A percentile compares a stretch with the other conserved stretches of the same genome.
phyloP scores from a whole-genome alignment of 1,140 invertebrate genomes.

The Steinernema khuongi region DNA sequence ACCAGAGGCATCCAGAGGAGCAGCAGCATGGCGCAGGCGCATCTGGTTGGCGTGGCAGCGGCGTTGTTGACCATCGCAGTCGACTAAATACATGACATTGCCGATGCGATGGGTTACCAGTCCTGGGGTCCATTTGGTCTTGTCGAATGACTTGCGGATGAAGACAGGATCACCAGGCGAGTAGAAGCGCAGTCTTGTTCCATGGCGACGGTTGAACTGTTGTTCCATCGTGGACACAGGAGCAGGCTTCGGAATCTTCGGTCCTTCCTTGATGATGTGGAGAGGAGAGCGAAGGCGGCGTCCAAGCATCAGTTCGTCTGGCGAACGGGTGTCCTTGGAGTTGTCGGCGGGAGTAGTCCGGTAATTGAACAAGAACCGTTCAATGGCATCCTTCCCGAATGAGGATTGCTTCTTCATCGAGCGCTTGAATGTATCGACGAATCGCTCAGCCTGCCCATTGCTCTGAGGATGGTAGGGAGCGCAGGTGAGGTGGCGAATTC shows the following conservation, averaged over 20 bases:
- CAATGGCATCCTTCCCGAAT: background rate
- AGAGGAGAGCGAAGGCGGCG: background rate
- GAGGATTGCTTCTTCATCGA: background rate
- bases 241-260: background rate
- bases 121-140: no score
- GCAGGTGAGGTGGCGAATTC: background rate
- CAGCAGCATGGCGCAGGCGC: no score
- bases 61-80: no score
- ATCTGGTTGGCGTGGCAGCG: no score
- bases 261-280: background rate
- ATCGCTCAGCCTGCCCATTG: no score
- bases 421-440: background rate
- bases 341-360: background rate
- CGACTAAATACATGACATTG: no score
- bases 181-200: no score
- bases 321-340: background rate
- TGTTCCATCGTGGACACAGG: background rate
- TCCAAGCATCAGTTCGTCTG: background rate
- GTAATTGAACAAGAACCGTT: background rate
- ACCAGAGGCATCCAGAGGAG: no score
- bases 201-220: background rate
- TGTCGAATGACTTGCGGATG: no score
- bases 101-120: no score
- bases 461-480: background rate
- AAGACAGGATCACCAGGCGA: no score